Evolutionary conservation across 2,797 vertebrate genomes (phyloP).

Genomic region (Neopelma chrysocephalum): DNA sequence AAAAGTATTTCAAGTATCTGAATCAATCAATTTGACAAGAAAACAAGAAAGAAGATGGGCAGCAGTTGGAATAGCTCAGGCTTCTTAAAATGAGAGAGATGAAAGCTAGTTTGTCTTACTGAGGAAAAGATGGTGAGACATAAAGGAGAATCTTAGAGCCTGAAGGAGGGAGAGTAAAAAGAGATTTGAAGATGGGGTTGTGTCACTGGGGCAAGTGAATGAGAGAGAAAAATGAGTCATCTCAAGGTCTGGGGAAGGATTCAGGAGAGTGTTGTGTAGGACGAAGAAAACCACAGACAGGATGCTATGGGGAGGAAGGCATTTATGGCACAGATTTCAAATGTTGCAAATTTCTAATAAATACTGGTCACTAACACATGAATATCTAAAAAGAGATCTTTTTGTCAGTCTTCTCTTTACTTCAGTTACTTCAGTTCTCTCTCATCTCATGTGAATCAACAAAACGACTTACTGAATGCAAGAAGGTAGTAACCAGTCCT

Average conservation of each 20-base stretch:
- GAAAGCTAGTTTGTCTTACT: background rate
- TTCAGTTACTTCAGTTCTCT: background rate
- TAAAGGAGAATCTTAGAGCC: background rate
- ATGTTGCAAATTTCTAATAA: background rate
- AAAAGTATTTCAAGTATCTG: background rate
- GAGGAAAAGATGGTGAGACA: background rate
- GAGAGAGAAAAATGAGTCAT: background rate
- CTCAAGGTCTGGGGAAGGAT: background rate
- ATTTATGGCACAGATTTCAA: background rate
- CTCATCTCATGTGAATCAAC: background rate
- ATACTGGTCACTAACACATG: background rate
- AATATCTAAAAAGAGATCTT: background rate
- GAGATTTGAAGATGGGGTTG: background rate
- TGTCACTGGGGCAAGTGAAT: background rate
- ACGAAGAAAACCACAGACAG: background rate
- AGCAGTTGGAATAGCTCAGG: background rate
- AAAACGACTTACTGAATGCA: background rate
- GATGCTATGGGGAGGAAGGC: background rate
- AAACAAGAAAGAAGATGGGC: background rate
- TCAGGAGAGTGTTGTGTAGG: background rate
- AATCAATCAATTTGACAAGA: background rate
- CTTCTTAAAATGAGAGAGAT: background rate
- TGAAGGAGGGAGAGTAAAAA: background rate
- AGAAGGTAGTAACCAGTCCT: background rate
- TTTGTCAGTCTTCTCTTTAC: background rate